These are phyloP conservation scores for Helarctos malayanus DNA, from an alignment of 2,797 vertebrate genomes.

Conservation along the genomic window DNA sequence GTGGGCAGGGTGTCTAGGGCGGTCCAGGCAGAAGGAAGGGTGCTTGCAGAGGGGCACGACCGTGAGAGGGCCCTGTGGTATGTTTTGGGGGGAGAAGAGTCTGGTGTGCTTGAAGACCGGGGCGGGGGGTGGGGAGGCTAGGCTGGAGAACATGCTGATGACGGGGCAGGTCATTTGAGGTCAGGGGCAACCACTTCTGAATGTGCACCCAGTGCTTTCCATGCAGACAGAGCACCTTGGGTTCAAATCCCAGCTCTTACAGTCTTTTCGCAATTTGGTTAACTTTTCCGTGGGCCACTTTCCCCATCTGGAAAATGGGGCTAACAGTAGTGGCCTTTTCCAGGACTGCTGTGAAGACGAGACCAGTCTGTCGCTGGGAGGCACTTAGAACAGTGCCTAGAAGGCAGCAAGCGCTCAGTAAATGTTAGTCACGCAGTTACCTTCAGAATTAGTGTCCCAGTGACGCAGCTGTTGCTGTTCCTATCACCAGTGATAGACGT, in stretches of 20 bases:
- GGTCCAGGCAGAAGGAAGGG: background rate
- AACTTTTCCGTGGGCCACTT: background rate
- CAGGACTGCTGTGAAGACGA: background rate
- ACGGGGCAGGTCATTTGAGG: background rate
- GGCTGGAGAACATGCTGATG: background rate
- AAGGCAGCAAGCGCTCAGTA: too few relatives aligned
- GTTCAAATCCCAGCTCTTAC: background rate
- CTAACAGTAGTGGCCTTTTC: background rate
- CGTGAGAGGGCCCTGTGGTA: rapidly evolving
- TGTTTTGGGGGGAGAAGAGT: background rate
- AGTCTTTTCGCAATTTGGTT: background rate
- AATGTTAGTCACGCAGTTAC: background rate
- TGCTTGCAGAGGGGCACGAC: background rate
- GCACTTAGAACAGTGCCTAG: background rate
- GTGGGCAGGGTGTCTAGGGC: background rate
- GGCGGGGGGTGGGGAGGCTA: too few relatives aligned
- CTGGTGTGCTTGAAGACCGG: background rate
- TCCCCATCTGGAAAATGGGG: background rate
- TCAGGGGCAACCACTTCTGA: background rate
- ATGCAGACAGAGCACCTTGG: too few relatives aligned
- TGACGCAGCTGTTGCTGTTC: background rate
- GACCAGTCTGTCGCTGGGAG: background rate
- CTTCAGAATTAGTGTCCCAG: background rate
- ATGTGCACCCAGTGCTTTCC: background rate
- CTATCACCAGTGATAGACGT: background rate